phyloP scores from a whole-genome alignment of 2,797 vertebrate species.

The Lithobates pipiens region DNA sequence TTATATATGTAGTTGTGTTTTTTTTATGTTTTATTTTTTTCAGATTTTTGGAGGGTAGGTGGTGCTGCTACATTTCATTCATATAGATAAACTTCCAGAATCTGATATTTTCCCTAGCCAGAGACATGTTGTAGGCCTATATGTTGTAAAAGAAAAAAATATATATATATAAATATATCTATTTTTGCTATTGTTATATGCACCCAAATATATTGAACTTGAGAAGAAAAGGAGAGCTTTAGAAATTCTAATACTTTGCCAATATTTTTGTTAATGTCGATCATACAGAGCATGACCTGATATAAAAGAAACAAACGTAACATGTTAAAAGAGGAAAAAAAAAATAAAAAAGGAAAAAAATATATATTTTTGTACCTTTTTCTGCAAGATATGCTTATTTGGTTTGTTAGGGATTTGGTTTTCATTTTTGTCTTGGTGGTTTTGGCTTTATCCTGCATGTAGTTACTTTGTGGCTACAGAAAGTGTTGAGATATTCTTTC shows the following conservation, averaged over 20 bases:
- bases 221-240: slow-evolving; percentile 80
- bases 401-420: slow-evolving; percentile 66
- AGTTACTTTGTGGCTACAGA: slow-evolving; percentile 25
- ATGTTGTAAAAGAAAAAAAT: slow-evolving; percentile 36
- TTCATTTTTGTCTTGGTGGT: slow-evolving; percentile 34
- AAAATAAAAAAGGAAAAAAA: slow-evolving; percentile 82
- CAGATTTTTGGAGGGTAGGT: slow-evolving; percentile 50
- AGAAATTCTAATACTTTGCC: slow-evolving; percentile 86
- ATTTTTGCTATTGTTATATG: slow-evolving; percentile 86
- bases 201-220: slow-evolving; percentile 79
- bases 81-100: slow-evolving; percentile 55
- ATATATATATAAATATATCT: slow-evolving; percentile 55
- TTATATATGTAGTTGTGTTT: not conserved
- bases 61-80: slow-evolving; percentile 60
- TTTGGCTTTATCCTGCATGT: slow-evolving; percentile 56
- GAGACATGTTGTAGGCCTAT: slow-evolving; percentile 17
- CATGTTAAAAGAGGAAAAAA: slow-evolving; percentile 47
- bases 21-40: slow-evolving; percentile 13
- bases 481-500: slow-evolving; percentile 17
- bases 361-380: slow-evolving; percentile 95
- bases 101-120: slow-evolving; percentile 44
- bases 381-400: slow-evolving; percentile 83
- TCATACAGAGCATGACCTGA: slow-evolving; percentile 82
- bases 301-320: slow-evolving; percentile 74
- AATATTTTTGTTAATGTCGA: slow-evolving; percentile 77